Evolutionary conservation across 2,888 invertebrate species (phyloP).

Genomic region (Lacanobia wlatinum): DNA sequence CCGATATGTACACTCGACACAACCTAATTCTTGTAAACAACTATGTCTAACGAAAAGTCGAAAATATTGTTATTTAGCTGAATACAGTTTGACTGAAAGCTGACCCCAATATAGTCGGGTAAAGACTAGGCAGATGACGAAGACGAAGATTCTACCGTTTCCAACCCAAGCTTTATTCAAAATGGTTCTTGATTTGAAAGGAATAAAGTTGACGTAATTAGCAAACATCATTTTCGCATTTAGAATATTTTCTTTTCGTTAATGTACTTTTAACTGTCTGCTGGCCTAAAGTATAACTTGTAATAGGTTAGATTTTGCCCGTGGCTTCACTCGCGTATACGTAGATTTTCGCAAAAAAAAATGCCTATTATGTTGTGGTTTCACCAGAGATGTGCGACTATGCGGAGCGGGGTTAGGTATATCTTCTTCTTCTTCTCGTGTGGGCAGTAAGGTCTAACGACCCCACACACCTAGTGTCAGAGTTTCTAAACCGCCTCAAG

Average conservation of each 20-base stretch:
- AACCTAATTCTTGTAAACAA: constrained; percentile 14
- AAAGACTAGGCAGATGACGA: not conserved
- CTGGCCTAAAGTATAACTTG: constrained; percentile 12
- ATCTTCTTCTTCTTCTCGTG: too few relatives aligned
- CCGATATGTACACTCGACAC: not conserved
- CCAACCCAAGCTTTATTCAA: constrained; percentile 11
- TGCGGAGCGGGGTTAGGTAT: too few relatives aligned
- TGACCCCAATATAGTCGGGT: too few relatives aligned
- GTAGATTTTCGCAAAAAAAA: too few relatives aligned
- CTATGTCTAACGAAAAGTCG: not conserved
- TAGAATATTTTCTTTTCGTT: constrained; percentile 48
- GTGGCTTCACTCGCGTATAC: too few relatives aligned
- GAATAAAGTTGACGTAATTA: constrained; percentile 47
- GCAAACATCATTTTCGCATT: constrained; percentile 60
- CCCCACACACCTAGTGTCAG: too few relatives aligned
- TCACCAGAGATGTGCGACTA: too few relatives aligned
- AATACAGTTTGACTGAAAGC: too few relatives aligned
- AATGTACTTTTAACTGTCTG: constrained; percentile 55
- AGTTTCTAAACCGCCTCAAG: too few relatives aligned
- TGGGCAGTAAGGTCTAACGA: too few relatives aligned
- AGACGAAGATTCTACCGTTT: not conserved
- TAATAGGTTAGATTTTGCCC: not conserved
- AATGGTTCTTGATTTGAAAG: constrained; percentile 9
- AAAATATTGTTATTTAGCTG: not conserved
- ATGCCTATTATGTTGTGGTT: too few relatives aligned